phyloP scores from a whole-genome alignment of 2,888 invertebrate genomes.

The Troglohyphantes excavatus region DNA sequence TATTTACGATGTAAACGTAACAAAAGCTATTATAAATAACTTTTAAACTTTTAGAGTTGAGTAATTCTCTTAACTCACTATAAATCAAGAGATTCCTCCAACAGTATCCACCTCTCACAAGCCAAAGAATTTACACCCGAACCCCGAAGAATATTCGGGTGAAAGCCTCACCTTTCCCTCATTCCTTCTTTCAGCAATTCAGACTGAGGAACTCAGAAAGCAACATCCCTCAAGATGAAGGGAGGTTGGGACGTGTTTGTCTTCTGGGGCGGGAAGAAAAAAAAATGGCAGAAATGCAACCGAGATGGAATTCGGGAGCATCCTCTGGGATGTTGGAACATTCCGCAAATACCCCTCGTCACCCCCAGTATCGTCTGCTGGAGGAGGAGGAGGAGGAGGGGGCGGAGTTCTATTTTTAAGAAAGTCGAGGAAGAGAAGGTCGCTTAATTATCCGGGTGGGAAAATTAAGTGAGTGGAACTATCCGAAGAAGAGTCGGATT shows the following conservation, averaged over 20 bases:
- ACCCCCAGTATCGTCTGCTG: conserved; percentile 8
- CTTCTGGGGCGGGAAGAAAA: neutral
- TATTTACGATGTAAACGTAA: no score
- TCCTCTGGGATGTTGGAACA: conserved; percentile 4
- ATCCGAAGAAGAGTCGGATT: conserved; percentile 45
- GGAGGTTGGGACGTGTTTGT: neutral
- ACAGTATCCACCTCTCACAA: no score
- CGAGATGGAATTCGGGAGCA: conserved; percentile 6
- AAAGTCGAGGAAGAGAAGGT: conserved; percentile 10
- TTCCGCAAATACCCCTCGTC: conserved; percentile 32
- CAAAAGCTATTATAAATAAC: no score
- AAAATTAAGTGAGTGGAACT: conserved; percentile 73
- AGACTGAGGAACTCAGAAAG: neutral
- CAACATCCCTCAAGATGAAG: neutral
- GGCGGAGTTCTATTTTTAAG: conserved; percentile 65
- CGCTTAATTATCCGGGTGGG: conserved; percentile 59
- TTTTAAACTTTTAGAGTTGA: no score
- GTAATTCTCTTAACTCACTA: no score
- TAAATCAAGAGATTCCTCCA: no score
- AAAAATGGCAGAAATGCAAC: neutral
- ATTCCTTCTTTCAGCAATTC: no score
- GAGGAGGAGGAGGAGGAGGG: neutral
- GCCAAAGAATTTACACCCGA: no score
- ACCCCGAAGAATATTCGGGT: no score
- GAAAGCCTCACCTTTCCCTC: no score